phyloP scores from a whole-genome alignment of 2,113 vertebrate genomes.

The Pandion haliaetus region DNA sequence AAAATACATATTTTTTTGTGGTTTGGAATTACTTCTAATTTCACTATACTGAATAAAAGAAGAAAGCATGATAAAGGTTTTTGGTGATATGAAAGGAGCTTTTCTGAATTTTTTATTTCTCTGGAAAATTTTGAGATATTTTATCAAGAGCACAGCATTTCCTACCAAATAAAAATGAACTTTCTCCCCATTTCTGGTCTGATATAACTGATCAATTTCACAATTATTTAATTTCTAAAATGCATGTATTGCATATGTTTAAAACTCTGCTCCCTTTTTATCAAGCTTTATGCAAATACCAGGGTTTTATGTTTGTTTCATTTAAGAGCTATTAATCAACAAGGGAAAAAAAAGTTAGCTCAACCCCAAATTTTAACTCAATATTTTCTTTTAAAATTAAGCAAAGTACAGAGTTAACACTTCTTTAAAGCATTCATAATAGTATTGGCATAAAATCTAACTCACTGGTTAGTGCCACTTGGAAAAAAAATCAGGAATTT shows the following conservation, averaged over 20 bases:
- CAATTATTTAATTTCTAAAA: background rate
- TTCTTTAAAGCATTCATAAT: background rate
- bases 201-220: background rate
- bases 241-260: background rate
- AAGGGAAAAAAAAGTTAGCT: background rate
- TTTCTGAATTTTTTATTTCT: background rate
- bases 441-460: background rate
- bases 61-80: background rate
- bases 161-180: background rate
- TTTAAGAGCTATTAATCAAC: background rate
- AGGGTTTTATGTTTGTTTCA: background rate
- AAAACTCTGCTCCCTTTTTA: background rate
- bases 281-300: background rate
- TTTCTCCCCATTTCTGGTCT: background rate
- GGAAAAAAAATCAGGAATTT: background rate
- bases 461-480: background rate
- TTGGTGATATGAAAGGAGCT: background rate
- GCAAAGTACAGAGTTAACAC: background rate
- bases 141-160: background rate
- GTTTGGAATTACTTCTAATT: background rate
- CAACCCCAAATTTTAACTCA: background rate
- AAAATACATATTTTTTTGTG: background rate
- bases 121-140: background rate
- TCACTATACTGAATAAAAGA: background rate
- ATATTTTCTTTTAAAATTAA: background rate